Evolutionary conservation across 2,113 vertebrate genomes (phyloP).

Genomic region (Tamias sibiricus): DNA sequence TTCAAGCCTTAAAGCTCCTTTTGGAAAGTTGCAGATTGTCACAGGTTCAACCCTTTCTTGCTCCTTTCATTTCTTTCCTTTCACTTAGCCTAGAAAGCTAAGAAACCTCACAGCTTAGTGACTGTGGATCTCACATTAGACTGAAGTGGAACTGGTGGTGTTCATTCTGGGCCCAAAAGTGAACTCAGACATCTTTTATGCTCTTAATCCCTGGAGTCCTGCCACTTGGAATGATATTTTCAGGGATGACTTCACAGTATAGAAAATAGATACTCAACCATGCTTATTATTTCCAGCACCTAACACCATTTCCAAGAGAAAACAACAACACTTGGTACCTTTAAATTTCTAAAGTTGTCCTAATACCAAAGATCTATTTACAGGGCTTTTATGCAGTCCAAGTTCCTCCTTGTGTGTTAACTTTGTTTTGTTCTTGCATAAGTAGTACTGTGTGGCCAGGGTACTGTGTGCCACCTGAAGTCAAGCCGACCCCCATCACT

Average conservation of each 20-base stretch:
- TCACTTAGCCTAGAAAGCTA: not conserved
- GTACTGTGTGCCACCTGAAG: not conserved
- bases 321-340: not conserved
- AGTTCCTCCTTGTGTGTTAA: not conserved
- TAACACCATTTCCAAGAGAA: conserved; percentile 17
- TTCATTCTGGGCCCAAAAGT: not conserved
- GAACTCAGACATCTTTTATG: not conserved
- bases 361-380: not conserved
- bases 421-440: not conserved
- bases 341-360: not conserved
- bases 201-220: not conserved
- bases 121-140: not conserved
- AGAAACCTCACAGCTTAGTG: not conserved
- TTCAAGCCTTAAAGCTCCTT: not conserved
- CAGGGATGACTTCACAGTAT: conserved; percentile 50
- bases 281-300: not conserved
- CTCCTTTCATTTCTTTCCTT: not conserved
- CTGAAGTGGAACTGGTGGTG: not conserved
- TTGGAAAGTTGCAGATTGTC: not conserved
- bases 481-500: not conserved
- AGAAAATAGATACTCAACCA: conserved; percentile 18
- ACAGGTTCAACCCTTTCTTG: not conserved
- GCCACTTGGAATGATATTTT: conserved; percentile 57
- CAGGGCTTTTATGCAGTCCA: not conserved
- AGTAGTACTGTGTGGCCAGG: too few species aligned